Evolutionary conservation across 64 coral and sea anemone genomes (phyloP), one percentile per base, ranked within the genome.

Genomic region (Stichodactyla mertensii): DNA sequence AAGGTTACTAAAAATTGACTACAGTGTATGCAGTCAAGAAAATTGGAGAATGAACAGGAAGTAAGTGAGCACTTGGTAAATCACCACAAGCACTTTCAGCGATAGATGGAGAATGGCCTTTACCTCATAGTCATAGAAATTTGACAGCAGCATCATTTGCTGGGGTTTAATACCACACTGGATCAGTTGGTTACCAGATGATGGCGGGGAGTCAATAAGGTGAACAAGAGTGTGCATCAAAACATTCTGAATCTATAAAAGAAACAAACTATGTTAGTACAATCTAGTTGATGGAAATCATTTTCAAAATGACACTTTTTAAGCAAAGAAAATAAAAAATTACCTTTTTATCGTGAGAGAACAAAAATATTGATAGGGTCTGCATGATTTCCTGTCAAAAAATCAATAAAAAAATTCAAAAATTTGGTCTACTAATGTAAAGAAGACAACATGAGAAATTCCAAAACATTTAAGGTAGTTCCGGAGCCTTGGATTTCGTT

Each of bases 321-420:
- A 71, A 11, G 20, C 18, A 53, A 5, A 52, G 5, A 54, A 53
- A 80, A n/a, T 4, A 6, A 6, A 9, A 52, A 6, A 13, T 54
- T 89, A 91, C 93, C 93, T 95, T 87, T 89, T 95, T 87, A 61
- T 91, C 77, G 80, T 88, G 90, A 64, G 93, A 95, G 62, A 86
- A 83, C 15, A 91, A 64, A 54, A 85, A 91, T 55, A 78, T 86
- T 36, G 82, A 61, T 51, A 95, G 54, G 23, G 89, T 27, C 57
- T 95, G 74, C 18, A 95, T 24, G 59, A 95, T 89, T 24, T 89
- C 88, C 93, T 95, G 51, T n/a, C 86, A 77, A 81, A 15, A 15
- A 71, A 79, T 56, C 6, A 57, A 22, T n/a, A 77, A 18, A 80
- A 74, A 7, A 28, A 55, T 5, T 15, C 51, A 14, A 56, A 70